Evolutionary conservation across 2,797 vertebrate genomes (phyloP), one percentile per base, ranked within the genome.

Genomic region (Acanthurus tractus): DNA sequence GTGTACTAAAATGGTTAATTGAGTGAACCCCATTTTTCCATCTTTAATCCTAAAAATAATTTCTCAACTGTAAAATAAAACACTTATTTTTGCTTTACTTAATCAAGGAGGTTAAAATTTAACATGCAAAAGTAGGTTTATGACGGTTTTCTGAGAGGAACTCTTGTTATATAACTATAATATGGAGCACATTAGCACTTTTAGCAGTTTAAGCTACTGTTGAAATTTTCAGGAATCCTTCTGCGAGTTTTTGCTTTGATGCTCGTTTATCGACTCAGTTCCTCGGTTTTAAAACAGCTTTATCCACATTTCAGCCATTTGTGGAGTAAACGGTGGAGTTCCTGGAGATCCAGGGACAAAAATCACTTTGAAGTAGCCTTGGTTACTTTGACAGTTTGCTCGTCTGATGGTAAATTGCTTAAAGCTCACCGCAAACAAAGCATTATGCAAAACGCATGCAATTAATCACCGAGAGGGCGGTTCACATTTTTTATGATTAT

Each of bases 401-500:
- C 20, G 78, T 69, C 83, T 52, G 73, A 91, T 92, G 50, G 83
- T 89, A 91, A 90, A 92, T 87, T 68, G 81, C 84, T 90, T 81
- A 86, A 86, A 84, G 86, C 86, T 80, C 80, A 85, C 65, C n/a
- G 83, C 87, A 93, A 94, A 93, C 93, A 93, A 91, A 93, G 89
- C 92, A 91, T 92, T 93, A 94, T 94, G 91, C 84, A 93, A 94
- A 94, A 91, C 6, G 49, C 79, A 73, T 42, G 63, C 85, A 91
- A 93, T 93, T 90, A 92, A 93, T 94, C 94, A 94, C 22, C 0
- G 69, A 70, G 86, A 89, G 76, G 90, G 86, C 53, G 87, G 86
- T 88, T 82, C 83, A 70, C 86, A 85, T 86, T 91, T 91, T 88
- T 92, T 92, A 93, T 92, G 91, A 87, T 94, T 94, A 94, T 95